Evolutionary conservation across 2,113 vertebrate species (phyloP), one percentile per base, ranked within the genome.

Genomic region (Eubucco bourcierii): DNA sequence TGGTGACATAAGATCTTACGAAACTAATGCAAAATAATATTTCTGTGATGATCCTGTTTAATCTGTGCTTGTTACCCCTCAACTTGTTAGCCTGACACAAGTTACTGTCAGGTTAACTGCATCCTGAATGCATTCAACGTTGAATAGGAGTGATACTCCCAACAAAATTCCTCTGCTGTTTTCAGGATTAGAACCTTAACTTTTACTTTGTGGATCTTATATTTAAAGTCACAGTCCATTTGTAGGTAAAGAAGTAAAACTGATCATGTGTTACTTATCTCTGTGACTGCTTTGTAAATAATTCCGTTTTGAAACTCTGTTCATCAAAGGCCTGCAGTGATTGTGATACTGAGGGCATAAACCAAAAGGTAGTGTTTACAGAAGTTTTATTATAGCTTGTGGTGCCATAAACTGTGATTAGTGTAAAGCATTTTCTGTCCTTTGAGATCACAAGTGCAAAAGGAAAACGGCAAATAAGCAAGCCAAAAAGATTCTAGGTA

Each of bases 391-490:
- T 93, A 87, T 74, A 95, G 84, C 50, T 93, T 94, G 52, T 89
- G 90, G 86, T 92, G 93, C 80, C 86, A 39, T 93, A 94, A 96
- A 95, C 77, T 84, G 31, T 71, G 93, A 75, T 95, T 60, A 90
- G 74, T 74, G 77, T 90, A 92, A 95, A 96, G 93, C 34, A 37
- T 93, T 95, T 94, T 91, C 88, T 63, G 46, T 94, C 94, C 93
- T 91, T 83, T 68, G 84, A 92, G 78, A 94, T 96, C 71, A 87
- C 63, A 88, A 61, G 65, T n/a, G 27, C 15, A 52, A 81, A 81
- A 90, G 90, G 67, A 80, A 93, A 97, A 85, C 73, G 81, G 68
- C 31, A 87, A 94, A 76, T 72, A 70, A 85, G 24, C n/a, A 61
- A 76, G 41, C 27, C 23, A 25, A 31, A 90, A 86, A 83, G 71